A percentile compares a stretch with the other conserved stretches of the same genome.
Evolutionary conservation across 2,113 vertebrate genomes (phyloP).

Genomic region (Poeciliopsis turrubarensis): DNA sequence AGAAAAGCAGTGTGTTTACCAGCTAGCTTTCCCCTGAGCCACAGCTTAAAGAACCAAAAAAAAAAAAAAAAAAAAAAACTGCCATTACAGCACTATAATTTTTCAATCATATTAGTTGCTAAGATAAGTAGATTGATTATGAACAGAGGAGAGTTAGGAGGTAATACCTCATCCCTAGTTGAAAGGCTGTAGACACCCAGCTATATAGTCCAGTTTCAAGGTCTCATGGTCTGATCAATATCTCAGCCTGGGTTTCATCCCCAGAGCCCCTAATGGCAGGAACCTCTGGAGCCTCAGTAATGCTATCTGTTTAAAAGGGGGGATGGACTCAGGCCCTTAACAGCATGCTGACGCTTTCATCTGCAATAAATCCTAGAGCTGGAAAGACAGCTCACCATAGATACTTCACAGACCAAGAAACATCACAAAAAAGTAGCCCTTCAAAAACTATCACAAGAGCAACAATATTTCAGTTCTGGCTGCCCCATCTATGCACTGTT

Average conservation of each 20-base stretch:
- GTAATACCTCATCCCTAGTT: constrained; percentile 36
- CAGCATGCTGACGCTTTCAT: constrained; percentile 78
- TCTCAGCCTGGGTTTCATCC: constrained; percentile 94
- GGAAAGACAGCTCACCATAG: constrained; percentile 71
- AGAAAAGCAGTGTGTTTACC: neutral
- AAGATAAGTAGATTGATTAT: constrained; percentile 18
- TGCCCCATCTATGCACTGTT: constrained; percentile 60
- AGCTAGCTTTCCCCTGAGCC: neutral
- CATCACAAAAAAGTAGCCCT: constrained; percentile 46
- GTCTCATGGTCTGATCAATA: constrained; percentile 93
- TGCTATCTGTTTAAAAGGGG: constrained; percentile 89
- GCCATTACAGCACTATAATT: constrained; percentile 2
- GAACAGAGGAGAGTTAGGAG: constrained; percentile 9
- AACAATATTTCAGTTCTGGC: constrained; percentile 63
- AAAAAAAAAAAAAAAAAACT: neutral
- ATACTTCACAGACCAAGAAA: constrained; percentile 49
- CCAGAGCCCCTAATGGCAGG: constrained; percentile 92
- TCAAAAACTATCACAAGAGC: constrained; percentile 71
- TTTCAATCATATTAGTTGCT: constrained; percentile 29
- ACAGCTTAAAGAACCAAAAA: too few relatives aligned
- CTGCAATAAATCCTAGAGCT: constrained; percentile 82
- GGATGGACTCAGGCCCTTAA: constrained; percentile 82
- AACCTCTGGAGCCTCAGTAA: constrained; percentile 93
- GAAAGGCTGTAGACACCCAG: constrained; percentile 62
- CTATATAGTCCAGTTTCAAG: constrained; percentile 86